Percentiles rank a stretch among this genome's conserved stretches.
Evolutionary conservation across 1,140 invertebrate species (phyloP).

Genomic region (Trachymyrmex cornetzi): DNA sequence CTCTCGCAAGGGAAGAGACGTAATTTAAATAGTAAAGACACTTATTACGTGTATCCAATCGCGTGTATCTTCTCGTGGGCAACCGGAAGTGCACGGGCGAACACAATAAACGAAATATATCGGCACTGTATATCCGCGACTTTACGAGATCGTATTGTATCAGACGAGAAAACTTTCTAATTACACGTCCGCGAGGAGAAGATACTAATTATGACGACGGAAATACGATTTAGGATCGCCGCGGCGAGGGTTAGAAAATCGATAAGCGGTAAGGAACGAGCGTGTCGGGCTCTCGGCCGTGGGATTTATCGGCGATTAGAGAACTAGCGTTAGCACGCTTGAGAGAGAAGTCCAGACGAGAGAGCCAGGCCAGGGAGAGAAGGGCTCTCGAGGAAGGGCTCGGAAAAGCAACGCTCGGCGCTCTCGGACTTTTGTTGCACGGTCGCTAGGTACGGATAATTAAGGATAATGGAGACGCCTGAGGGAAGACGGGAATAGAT

Average conservation of each 20-base stretch:
- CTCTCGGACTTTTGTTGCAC: conserved; percentile 71
- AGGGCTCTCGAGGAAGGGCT: conserved; percentile 46
- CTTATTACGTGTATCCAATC: conserved; percentile 41
- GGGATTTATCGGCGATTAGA: conserved; percentile 64
- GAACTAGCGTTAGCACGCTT: conserved; percentile 53
- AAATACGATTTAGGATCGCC: conserved; percentile 55
- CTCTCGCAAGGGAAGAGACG: background rate
- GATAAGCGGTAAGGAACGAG: conserved; percentile 59
- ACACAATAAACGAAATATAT: conserved; percentile 46
- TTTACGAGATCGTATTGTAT: conserved; percentile 59
- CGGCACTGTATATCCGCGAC: conserved; percentile 26
- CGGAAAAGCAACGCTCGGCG: conserved; percentile 54
- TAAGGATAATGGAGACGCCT: conserved; percentile 76
- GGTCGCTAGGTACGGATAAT: conserved; percentile 73
- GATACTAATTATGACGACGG: conserved; percentile 60
- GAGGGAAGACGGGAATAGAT: conserved; percentile 75
- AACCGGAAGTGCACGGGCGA: conserved; percentile 37
- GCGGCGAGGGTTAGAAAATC: conserved; percentile 54
- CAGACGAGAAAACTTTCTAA: conserved; percentile 56
- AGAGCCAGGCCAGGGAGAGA: background rate
- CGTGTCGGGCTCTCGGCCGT: conserved; percentile 46
- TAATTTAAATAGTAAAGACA: background rate
- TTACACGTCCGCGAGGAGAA: conserved; percentile 56
- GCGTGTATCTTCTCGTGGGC: background rate
- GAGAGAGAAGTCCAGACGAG: conserved; percentile 16